Evolutionary conservation across 1,140 invertebrate species (phyloP), one percentile per base, ranked within the genome.

Genomic region (Acromyrmex charruanus): DNA sequence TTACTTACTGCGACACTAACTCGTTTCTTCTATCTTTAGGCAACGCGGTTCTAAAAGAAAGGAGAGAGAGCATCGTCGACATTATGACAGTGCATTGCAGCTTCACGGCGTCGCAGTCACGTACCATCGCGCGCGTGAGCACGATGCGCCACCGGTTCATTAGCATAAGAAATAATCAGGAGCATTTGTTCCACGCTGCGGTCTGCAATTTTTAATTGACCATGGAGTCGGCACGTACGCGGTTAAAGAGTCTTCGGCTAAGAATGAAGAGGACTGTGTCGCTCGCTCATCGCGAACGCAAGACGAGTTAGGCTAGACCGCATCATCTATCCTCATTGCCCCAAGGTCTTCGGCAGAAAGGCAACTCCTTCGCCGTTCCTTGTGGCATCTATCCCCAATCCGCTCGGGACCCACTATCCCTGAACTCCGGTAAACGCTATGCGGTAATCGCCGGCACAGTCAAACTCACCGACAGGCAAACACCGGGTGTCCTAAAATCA

Each of bases 91-190:
- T 75, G 28, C 53, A 65, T 49, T 49, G 2, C 59, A 79, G 28
- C 31, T 65, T 65, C 59, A 35, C 6, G 14, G 31, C 4, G 21
- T 72, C 51, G 51, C 66, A 58, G 35, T 58, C 51, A 14, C 25
- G 31, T 71, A 81, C 4, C 10, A 14, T 58, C 51, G 66, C 79
- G 55, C 55, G 55, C 71, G 69, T 58, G 35, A 28, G 21, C 6
- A 18, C 18, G 9, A 53, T 10, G 66, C 53, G 16, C 9, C 16
- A 39, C 28, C 12, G 35, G 44, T 18, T 85, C 71, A 85, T 85
- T 85, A 85, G 71, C 81, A 85, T 85, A 65, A 85, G 74, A 77
- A 85, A 85, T 85, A 85, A 85, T 77, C 31, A 84, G 71, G 14
- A 16, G 55, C 44, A 31, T 49, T 44, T 49, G 55, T 31, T 58